These are phyloP conservation scores for Andinoacara biseriatus DNA, from an alignment of 2,113 vertebrate species.

Conservation along the genomic window DNA sequence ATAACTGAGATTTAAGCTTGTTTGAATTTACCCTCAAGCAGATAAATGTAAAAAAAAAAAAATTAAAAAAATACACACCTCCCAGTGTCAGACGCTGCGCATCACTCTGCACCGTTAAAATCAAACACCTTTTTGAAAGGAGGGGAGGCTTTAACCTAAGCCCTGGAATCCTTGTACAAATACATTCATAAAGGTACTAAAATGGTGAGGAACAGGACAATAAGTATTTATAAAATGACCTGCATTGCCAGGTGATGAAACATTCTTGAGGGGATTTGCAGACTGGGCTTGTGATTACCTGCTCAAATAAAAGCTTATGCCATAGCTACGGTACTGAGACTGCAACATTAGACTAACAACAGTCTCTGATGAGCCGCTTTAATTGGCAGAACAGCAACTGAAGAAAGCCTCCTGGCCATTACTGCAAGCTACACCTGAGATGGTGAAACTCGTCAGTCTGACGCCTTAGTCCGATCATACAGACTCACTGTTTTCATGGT, in stretches of 20 bases:
- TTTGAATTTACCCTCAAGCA: background rate
- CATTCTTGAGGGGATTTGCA: constrained; percentile 48
- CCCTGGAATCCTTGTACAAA: background rate
- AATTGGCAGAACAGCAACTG: constrained; percentile 67
- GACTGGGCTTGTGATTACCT: constrained; percentile 66
- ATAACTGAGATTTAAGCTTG: background rate
- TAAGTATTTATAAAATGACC: background rate
- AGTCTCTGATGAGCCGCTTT: constrained; percentile 64
- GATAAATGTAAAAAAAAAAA: background rate
- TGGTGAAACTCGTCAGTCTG: constrained; percentile 3
- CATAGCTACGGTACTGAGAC: constrained; percentile 30
- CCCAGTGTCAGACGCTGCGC: background rate
- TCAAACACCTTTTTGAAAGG: background rate
- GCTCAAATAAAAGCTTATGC: constrained; percentile 49
- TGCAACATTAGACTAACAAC: constrained; percentile 61
- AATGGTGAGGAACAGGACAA: constrained; percentile 1
- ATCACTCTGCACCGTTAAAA: background rate
- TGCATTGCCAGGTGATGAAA: constrained; percentile 22
- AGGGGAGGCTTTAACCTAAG: background rate
- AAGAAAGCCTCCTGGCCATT: constrained; percentile 41
- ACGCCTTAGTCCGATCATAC: constrained; percentile 21
- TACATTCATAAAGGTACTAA: constrained; percentile 1
- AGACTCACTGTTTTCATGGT: constrained; percentile 1
- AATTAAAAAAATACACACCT: background rate
- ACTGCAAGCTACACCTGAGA: constrained; percentile 46